These are phyloP conservation scores for Sapayoa aenigma DNA, from an alignment of 2,113 vertebrate species.

Conservation along the genomic window DNA sequence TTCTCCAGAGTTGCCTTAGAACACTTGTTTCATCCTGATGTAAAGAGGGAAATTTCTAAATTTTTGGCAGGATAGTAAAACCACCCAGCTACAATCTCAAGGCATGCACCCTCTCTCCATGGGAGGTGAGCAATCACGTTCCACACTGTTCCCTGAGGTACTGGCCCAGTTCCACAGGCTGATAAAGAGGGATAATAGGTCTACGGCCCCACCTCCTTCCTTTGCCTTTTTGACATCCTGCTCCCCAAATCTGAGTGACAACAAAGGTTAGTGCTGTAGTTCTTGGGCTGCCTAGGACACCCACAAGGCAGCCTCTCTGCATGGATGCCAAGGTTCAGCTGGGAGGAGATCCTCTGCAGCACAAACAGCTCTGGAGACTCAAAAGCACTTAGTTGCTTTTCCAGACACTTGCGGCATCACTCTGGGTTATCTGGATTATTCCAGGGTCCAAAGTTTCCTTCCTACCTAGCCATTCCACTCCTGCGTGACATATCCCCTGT, in stretches of 20 bases:
- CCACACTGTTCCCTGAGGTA: constrained; percentile 39
- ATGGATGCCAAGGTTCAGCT: neutral
- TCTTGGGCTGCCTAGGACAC: constrained; percentile 35
- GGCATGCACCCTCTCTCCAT: constrained; percentile 43
- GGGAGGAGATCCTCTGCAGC: neutral
- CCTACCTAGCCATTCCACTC: neutral
- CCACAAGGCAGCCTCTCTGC: constrained; percentile 46
- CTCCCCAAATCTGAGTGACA: constrained; percentile 44
- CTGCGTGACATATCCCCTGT: neutral
- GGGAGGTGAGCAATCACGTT: constrained; percentile 53
- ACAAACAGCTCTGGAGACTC: neutral
- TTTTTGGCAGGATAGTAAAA: constrained; percentile 57
- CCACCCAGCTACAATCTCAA: constrained; percentile 60
- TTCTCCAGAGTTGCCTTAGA: neutral
- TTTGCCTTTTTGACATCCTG: constrained; percentile 50
- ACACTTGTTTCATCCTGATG: constrained; percentile 33
- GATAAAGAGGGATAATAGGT: constrained; percentile 49
- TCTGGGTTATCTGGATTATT: neutral
- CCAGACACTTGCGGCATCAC: neutral
- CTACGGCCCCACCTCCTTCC: constrained; percentile 29
- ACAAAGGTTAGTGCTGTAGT: neutral
- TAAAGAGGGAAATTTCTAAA: constrained; percentile 12
- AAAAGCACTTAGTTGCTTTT: neutral
- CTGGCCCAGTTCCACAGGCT: constrained; percentile 37
- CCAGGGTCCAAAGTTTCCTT: neutral